phyloP scores from a whole-genome alignment of 2,113 vertebrate genomes.

The Pelecanoides urinatrix region DNA sequence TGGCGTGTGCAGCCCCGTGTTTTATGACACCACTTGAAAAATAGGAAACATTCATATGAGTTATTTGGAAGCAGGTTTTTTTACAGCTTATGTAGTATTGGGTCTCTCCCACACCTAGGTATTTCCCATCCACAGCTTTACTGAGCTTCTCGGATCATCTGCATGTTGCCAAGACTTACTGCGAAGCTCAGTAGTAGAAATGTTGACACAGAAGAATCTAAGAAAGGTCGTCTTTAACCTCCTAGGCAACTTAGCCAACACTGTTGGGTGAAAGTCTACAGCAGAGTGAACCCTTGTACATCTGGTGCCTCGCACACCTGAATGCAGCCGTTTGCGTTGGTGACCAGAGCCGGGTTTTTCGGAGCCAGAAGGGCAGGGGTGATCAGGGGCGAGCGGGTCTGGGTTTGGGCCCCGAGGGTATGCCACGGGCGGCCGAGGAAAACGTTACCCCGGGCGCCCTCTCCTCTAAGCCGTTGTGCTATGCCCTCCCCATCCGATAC shows the following conservation, averaged over 20 bases:
- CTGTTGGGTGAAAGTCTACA: background rate
- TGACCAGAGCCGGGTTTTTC: background rate
- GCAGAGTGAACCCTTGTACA: background rate
- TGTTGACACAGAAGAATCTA: background rate
- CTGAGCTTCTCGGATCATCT: background rate
- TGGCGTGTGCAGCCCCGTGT: background rate
- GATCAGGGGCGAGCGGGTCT: background rate
- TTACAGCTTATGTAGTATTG: background rate
- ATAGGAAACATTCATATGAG: background rate
- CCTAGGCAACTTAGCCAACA: no score
- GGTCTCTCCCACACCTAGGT: background rate
- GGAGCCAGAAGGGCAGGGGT: background rate
- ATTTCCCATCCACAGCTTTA: background rate
- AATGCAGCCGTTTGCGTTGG: background rate
- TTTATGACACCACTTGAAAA: constrained; percentile 12
- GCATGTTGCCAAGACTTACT: background rate
- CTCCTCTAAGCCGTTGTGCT: background rate
- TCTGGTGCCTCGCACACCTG: background rate
- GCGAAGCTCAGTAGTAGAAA: background rate
- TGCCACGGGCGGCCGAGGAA: background rate
- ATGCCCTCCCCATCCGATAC: background rate
- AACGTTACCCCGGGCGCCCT: background rate
- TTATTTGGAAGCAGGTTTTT: background rate
- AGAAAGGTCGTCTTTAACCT: background rate
- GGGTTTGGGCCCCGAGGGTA: background rate